Conservation (phyloP, 2,113 vertebrate species). For the Heloderma charlesbogerti region DNA sequence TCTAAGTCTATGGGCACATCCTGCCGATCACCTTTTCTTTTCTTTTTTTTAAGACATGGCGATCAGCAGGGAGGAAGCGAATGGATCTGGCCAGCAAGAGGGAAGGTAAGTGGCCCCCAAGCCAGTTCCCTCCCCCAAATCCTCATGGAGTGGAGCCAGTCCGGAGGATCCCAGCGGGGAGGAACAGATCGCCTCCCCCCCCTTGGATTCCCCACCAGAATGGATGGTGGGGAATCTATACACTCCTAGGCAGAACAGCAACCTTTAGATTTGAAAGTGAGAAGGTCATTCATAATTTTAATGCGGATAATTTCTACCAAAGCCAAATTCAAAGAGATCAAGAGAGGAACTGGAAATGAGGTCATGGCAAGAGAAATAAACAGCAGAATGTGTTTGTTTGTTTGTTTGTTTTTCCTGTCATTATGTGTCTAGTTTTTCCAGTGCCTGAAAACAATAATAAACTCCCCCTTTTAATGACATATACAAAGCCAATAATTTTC, state of each 20-base stretch:
- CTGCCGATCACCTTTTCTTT: no score
- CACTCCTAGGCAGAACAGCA: neutral
- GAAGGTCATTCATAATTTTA: neutral
- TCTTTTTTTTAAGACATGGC: no score
- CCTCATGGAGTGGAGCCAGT: no score
- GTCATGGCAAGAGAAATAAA: neutral
- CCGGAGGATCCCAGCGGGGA: no score
- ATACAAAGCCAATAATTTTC: conserved; percentile 16
- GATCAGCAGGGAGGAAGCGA: no score
- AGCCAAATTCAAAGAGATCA: neutral
- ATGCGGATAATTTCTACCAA: neutral
- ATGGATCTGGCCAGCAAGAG: no score
- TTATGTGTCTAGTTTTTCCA: conserved; percentile 28
- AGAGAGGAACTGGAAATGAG: neutral
- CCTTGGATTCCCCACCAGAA: no score
- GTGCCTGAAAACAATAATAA: conserved; percentile 17
- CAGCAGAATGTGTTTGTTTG: neutral
- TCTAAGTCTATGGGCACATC: no score
- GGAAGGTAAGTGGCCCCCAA: no score
- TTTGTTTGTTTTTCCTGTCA: conserved; percentile 9
- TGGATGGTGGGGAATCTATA: no score
- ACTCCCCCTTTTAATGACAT: conserved; percentile 29
- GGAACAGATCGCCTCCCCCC: no score
- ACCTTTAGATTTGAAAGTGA: neutral
- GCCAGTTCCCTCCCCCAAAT: no score